Percentiles rank a stretch among this genome's conserved stretches.
These are phyloP conservation scores for Lithophane semibrunnea DNA, from an alignment of 2,888 invertebrate genomes.

Conservation along the genomic window DNA sequence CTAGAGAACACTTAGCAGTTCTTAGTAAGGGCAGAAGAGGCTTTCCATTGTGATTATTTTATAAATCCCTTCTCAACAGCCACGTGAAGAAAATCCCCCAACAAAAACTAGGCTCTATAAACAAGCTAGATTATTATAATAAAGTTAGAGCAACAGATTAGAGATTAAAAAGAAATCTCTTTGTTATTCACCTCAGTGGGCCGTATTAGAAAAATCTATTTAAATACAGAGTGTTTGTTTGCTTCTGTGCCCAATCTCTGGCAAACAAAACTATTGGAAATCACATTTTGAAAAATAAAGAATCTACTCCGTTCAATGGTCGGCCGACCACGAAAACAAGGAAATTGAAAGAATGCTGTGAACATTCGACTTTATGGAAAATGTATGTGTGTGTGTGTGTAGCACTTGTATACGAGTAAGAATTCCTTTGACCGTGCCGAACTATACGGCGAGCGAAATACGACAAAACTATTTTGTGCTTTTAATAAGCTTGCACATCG, in stretches of 20 bases:
- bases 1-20: not conserved
- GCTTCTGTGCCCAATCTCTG: slow-evolving; percentile 21
- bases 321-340: slow-evolving; percentile 33
- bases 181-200: slow-evolving; percentile 23
- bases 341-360: slow-evolving; percentile 47
- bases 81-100: not conserved
- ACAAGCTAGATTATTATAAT: slow-evolving; percentile 28
- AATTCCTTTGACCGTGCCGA: slow-evolving; percentile 51
- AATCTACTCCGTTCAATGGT: slow-evolving; percentile 18
- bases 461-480: slow-evolving; percentile 31
- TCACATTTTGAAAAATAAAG: slow-evolving; percentile 49
- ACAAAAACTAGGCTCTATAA: slow-evolving; percentile 15
- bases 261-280: slow-evolving; percentile 47
- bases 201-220: slow-evolving; percentile 20
- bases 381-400: slow-evolving; percentile 29
- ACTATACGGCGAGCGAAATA: slow-evolving; percentile 15
- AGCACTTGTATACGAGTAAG: slow-evolving; percentile 21
- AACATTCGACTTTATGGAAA: slow-evolving; percentile 17
- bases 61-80: not conserved
- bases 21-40: not conserved
- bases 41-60: too few relatives aligned
- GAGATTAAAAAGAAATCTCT: slow-evolving; percentile 19
- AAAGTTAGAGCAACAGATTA: slow-evolving; percentile 33
- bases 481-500: slow-evolving; percentile 15
- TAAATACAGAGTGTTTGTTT: slow-evolving; percentile 20